Base-by-base conservation (phyloP, 2,888 invertebrate genomes). In the Acanthosepion esculentum region DNA sequence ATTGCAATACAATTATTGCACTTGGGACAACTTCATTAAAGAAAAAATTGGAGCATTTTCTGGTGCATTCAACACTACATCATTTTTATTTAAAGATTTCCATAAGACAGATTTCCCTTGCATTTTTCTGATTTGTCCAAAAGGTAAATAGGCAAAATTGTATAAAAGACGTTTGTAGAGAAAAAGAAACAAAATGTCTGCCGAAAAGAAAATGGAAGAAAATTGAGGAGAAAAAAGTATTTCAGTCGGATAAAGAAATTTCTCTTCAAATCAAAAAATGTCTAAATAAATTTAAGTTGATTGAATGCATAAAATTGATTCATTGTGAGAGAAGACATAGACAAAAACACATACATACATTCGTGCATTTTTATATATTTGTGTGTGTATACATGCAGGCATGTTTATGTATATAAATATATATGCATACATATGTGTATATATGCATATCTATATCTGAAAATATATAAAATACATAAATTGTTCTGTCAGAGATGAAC, bases 1-100 rank as follows among this genome's bases (percentile, higher is more conserved):
- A n/a, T n/a, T n/a, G n/a, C n/a, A n/a, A n/a, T n/a, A n/a, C n/a
- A n/a, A n/a, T n/a, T n/a, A n/a, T 78, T 78, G 33, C 78, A 78
- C n/a, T 78, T 78, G 78, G 33, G 78, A n/a, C 33, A 78, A 78
- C 78, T 78, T 78, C 78, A 78, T 78, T 78, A 78, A 78, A 78
- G 78, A n/a, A 12, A n/a, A 78, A 78, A n/a, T 12, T 78, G 78
- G 4, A 33, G 33, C 33, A 78, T n/a, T 78, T 78, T 78, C n/a
- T 78, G 15, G 12, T 78, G 15, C 18, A n/a, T 78, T n/a, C n/a
- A n/a, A 23, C 59, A 6, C n/a, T 2, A n/a, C 59, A 15, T 3
- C 10, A n/a, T 78, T 78, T 12, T n/a, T 78, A n/a, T n/a, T 33
- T 33, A 78, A 78, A 78, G n/a, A 78, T 78, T 78, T 78, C 4